Evolutionary conservation across 1,140 invertebrate genomes (phyloP), one percentile per base, ranked within the genome.

Genomic region (Pectinophora gossypiella): DNA sequence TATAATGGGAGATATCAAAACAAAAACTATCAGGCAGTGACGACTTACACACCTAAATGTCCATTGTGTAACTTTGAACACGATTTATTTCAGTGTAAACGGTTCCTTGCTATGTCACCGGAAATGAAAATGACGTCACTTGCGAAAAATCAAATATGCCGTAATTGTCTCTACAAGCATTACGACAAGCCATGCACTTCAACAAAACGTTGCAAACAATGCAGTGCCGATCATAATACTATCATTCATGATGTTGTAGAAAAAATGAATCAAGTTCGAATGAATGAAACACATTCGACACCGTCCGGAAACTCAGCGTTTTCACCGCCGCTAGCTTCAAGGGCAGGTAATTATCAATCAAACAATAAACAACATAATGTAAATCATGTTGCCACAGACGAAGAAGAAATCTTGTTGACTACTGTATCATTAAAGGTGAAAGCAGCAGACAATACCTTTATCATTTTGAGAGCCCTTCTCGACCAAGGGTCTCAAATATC

Each of bases 201-300:
- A 45, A 5, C 45, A 0, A 20, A 52, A 19, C 16, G 15, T 2
- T 52, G 50, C 35, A 12, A 19, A 16, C 3, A 38, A 15, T 53
- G 51, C 32, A 47, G 47, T 53, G 13, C 19, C 10, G 23, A 38
- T 3, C 51, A 53, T 40, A 53, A 52, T 47, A 47, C 16, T 23
- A 35, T 53, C 4, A 15, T 53, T 22, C 51, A 53, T n/a, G 44
- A 40, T 0, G 44, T 35, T 4, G 46, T 47, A 47, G 35, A 35
- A 32, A 19, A 7, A 22, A 7, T 19, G 21, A 21, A 40, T 6
- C 13, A 40, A 15, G n/a, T n/a, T n/a, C 1, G 2, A 40, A 10
- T 7, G 16, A 2, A 4, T 19, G 38, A 9, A 40, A 16, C 38
- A 19, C 2, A 2, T 6, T 16, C 38, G n/a, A 2, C 13, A 19